phyloP scores from a whole-genome alignment of 2,888 invertebrate genomes.

The Caenorhabditis sulstoni region DNA sequence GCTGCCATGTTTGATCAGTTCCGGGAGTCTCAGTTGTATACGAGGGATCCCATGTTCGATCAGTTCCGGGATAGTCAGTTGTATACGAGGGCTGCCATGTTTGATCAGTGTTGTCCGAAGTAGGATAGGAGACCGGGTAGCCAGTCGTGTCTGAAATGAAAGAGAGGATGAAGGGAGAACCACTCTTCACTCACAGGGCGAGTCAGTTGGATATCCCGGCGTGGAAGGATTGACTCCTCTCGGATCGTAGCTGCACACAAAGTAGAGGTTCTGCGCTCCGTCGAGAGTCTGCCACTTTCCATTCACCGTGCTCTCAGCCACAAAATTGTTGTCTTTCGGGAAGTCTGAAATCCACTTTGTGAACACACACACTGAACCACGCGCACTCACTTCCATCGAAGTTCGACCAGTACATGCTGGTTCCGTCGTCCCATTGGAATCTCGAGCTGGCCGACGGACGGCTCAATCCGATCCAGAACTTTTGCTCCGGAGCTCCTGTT shows the following conservation, averaged over 20 bases:
- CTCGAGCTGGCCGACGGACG: conserved; percentile 14
- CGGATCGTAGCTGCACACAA: conserved; percentile 35
- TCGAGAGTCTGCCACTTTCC: conserved; percentile 45
- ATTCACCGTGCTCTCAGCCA: conserved; percentile 24
- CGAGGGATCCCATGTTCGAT: neutral
- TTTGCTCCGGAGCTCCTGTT: conserved; percentile 11
- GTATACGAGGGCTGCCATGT: neutral
- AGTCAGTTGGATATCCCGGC: no score
- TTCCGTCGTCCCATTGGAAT: conserved; percentile 52
- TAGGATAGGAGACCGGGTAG: no score
- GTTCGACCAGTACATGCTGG: conserved; percentile 42
- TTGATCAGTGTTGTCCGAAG: neutral
- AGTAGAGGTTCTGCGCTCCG: conserved; percentile 15
- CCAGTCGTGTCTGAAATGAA: no score
- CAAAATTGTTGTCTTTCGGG: conserved; percentile 19
- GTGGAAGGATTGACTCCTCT: no score
- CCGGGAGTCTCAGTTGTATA: neutral
- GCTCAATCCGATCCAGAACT: conserved; percentile 41
- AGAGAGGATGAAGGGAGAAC: no score
- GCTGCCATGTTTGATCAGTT: neutral
- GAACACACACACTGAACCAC: neutral
- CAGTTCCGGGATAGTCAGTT: neutral
- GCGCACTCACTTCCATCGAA: conserved; percentile 26
- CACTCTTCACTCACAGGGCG: no score
- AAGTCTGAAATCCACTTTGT: conserved; percentile 1